Percentiles rank a stretch among this genome's conserved stretches.
phyloP scores from a whole-genome alignment of 1,140 invertebrate genomes.

The Aphelenchoides fujianensis region DNA sequence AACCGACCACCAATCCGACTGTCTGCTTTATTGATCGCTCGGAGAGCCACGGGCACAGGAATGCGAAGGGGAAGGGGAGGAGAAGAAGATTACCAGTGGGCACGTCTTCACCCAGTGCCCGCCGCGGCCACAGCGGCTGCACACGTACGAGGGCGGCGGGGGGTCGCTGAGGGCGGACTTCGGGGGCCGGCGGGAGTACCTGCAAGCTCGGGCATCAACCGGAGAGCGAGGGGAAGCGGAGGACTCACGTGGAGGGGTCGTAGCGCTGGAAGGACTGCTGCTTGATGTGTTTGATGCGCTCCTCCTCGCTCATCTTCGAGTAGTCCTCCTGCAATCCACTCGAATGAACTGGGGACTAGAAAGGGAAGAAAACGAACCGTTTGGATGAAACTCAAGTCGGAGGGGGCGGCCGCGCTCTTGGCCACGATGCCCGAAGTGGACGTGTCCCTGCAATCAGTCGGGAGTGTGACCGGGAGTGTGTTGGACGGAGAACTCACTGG shows the following conservation, averaged over 20 bases:
- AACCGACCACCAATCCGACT: too few relatives aligned
- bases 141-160: slow-evolving; percentile 82
- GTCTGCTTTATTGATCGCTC: not conserved
- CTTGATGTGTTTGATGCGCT: slow-evolving; percentile 95
- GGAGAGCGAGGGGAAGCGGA: too few relatives aligned
- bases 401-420: not conserved
- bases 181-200: slow-evolving; percentile 29
- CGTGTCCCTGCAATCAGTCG: slow-evolving; percentile 41
- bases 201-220: not conserved
- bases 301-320: slow-evolving; percentile 84
- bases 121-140: slow-evolving; percentile 83
- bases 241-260: slow-evolving; percentile 89
- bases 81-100: slow-evolving; percentile 71
- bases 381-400: slow-evolving; percentile 33
- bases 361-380: too few relatives aligned
- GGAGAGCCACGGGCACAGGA: not conserved
- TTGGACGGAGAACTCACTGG: too few relatives aligned
- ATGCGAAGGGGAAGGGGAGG: not conserved
- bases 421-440: slow-evolving; percentile 49
- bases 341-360: too few relatives aligned
- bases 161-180: slow-evolving; percentile 71
- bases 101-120: slow-evolving; percentile 96
- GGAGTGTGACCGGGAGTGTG: too few relatives aligned
- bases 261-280: slow-evolving; percentile 90
- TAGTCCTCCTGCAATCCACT: slow-evolving; percentile 74